Evolutionary conservation across 2,888 invertebrate genomes (phyloP), one percentile per base, ranked within the genome.

Genomic region (Apamea sordens): DNA sequence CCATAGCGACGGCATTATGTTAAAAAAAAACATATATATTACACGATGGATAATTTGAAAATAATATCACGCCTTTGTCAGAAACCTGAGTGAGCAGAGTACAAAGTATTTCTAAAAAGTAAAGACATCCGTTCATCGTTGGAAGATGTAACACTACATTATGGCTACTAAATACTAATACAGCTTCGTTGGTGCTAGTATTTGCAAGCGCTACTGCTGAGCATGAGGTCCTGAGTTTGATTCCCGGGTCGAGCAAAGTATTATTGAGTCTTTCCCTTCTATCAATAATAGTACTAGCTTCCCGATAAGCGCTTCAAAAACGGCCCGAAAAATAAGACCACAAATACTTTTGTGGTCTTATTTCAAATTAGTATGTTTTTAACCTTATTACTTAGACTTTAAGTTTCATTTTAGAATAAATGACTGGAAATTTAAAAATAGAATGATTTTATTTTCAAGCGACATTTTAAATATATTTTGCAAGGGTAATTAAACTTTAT

Each of bases 1-100:
- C 73, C 65, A 76, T 73, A 63, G 32, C 41, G 50, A 24, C 71
- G 77, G 64, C 56, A 76, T 85, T 63, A 74, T 80, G 28, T 69
- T 61, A 67, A 70, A 84, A 82, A 21, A 64, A 11, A 76, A 65
- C 56, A 87, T 61, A 76, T 70, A 70, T 70, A 53, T 71, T 76
- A 85, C 73, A 77, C 28, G 41, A 21, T 61, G 59, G 15, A 53
- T 81, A 65, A 73, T 73, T 53, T 44, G n/a, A 36, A 86, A 59
- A 53, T 72, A 50, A 56, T 56, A 63, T 72, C 28, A 15, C 13
- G 41, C 4, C 15, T 67, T 44, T 32, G 5, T 53, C 24, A 7
- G 10, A 13, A 10, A 50, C 47, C 1, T 8, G 28, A 50, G 41
- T 68, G 24, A 59, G n/a, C 24, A 68, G n/a, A 69, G 18, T 36